phyloP scores from a whole-genome alignment of 2,888 invertebrate species.

The Platycnemis pennipes region DNA sequence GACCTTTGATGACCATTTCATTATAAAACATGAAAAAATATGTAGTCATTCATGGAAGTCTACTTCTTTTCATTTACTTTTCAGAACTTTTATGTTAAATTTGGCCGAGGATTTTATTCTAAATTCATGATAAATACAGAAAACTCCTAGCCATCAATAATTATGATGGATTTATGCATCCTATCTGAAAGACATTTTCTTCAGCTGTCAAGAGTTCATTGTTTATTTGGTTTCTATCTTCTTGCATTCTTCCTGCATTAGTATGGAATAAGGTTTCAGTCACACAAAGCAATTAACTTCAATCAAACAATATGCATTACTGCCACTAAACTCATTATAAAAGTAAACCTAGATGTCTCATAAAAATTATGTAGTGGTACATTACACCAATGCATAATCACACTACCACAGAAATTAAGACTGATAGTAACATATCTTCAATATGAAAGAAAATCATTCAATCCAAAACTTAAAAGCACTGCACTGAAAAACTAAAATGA shows the following conservation, averaged over 20 bases:
- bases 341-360: neutral
- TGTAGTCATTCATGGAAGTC: conserved; percentile 4
- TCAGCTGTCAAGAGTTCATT: neutral
- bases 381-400: neutral
- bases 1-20: conserved; percentile 10
- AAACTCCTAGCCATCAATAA: neutral
- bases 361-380: neutral
- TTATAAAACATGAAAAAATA: conserved; percentile 64
- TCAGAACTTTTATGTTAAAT: conserved; percentile 32
- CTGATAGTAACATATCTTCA: neutral
- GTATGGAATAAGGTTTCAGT: neutral
- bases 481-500: neutral
- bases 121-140: neutral
- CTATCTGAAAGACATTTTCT: conserved; percentile 21
- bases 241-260: neutral
- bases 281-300: neutral
- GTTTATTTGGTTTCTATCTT: neutral
- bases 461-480: neutral
- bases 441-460: neutral
- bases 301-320: neutral
- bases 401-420: neutral
- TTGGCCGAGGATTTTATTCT: neutral
- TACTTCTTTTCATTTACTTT: conserved; percentile 16
- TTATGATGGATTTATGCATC: neutral
- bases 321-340: neutral